Percentiles rank a stretch among this genome's conserved stretches.
Evolutionary conservation across 2,888 invertebrate genomes (phyloP).

Genomic region (Onthophagus sagittarius): DNA sequence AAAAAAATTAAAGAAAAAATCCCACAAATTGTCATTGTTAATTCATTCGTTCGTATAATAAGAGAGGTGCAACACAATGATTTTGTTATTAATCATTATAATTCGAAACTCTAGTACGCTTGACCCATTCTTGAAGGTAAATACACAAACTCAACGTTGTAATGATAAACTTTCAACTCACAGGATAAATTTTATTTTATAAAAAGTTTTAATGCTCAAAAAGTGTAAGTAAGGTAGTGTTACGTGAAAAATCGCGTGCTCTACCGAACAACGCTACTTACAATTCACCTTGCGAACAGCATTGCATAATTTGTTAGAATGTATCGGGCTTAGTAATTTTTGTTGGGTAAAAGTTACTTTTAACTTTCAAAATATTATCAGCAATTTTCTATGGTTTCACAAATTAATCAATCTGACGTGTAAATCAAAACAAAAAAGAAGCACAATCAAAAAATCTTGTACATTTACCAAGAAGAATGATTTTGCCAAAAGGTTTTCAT

Average conservation of each 20-base stretch:
- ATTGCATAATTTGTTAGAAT: conserved; percentile 6
- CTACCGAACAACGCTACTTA: background rate
- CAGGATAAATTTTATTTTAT: background rate
- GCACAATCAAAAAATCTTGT: background rate
- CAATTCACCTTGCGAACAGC: conserved; percentile 7
- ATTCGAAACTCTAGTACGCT: background rate
- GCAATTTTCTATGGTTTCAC: too few relatives aligned
- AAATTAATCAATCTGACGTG: background rate
- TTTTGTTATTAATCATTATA: background rate
- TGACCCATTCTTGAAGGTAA: background rate
- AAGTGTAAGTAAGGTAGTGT: background rate
- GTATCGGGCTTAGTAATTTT: background rate
- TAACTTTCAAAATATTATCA: background rate
- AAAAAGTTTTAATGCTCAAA: background rate
- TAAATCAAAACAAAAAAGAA: background rate
- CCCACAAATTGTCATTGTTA: background rate
- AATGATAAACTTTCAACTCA: background rate
- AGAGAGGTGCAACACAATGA: background rate
- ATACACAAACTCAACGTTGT: background rate
- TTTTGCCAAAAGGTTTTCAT: conserved; percentile 53
- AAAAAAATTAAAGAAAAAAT: background rate
- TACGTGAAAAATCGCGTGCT: background rate
- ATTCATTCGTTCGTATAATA: too few relatives aligned
- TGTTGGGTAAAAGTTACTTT: background rate
- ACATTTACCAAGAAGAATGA: conserved; percentile 46